Conservation (phyloP, 1,140 invertebrate genomes). For the Magallana ariakensis region DNA sequence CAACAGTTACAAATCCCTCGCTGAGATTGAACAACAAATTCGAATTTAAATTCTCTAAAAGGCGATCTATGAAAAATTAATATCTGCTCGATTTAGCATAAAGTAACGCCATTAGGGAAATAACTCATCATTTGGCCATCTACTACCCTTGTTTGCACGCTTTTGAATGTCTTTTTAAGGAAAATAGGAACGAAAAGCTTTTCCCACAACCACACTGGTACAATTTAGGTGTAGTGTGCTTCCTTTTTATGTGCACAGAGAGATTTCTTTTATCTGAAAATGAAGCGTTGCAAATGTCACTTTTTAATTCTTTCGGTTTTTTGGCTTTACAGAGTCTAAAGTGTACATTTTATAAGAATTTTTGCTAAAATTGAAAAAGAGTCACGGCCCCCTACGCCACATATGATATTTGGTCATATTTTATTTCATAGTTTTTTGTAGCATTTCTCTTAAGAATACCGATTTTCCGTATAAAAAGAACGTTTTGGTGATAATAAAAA, state of each 20-base stretch:
- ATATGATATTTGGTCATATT: too few relatives aligned
- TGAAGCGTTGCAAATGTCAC: not conserved
- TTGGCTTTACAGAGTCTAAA: not conserved
- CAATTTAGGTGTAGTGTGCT: not conserved
- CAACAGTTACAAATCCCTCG: not conserved
- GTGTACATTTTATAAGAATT: too few relatives aligned
- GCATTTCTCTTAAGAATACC: too few relatives aligned
- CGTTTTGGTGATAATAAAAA: too few relatives aligned
- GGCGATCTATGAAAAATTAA: not conserved
- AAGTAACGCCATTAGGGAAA: not conserved
- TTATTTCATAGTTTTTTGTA: too few relatives aligned
- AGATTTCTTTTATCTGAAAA: not conserved
- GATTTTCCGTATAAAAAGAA: too few relatives aligned
- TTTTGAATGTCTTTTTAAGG: not conserved
- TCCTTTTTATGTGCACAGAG: not conserved
- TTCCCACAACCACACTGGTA: not conserved
- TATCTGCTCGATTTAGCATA: not conserved
- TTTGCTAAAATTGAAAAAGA: too few relatives aligned
- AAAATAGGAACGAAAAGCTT: not conserved
- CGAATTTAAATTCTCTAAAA: not conserved
- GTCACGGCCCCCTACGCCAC: too few relatives aligned
- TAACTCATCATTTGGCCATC: not conserved
- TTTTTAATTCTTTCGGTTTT: not conserved
- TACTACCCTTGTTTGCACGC: not conserved
- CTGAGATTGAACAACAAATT: not conserved